Evolutionary conservation across 2,888 invertebrate species (phyloP).

Genomic region (Dasysyrphus albostriatus): DNA sequence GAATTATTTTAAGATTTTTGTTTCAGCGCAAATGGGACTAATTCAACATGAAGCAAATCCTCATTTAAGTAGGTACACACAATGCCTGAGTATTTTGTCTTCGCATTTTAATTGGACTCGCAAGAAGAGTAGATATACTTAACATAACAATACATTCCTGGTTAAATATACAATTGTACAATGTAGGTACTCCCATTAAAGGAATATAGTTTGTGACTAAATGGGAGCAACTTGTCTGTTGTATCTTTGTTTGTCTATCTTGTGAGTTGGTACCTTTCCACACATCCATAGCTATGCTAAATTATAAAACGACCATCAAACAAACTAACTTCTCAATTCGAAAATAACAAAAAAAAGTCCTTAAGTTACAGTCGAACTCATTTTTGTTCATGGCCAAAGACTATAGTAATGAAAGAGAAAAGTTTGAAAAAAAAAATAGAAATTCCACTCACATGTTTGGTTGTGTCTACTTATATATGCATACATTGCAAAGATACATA

Average conservation of each 20-base stretch:
- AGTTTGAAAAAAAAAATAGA: conserved; percentile 12
- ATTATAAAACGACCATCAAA: not conserved
- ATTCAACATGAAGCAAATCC: too few relatives aligned
- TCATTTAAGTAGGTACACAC: too few relatives aligned
- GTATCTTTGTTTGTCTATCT: not conserved
- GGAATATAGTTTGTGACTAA: not conserved
- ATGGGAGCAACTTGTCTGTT: not conserved
- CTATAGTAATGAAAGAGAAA: conserved; percentile 6
- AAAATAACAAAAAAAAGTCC: conserved; percentile 16
- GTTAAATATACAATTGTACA: too few relatives aligned
- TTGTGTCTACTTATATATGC: not conserved
- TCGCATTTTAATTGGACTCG: too few relatives aligned
- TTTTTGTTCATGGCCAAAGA: conserved; percentile 27
- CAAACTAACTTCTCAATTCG: conserved; percentile 9
- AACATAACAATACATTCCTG: too few relatives aligned
- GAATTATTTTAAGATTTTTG: too few relatives aligned
- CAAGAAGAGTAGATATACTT: too few relatives aligned
- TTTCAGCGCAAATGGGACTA: too few relatives aligned
- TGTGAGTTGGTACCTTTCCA: not conserved
- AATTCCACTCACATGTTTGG: conserved; percentile 9
- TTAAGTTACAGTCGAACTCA: conserved; percentile 31
- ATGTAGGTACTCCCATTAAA: too few relatives aligned
- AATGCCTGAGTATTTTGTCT: too few relatives aligned
- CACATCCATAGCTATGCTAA: not conserved
- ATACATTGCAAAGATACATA: not conserved